Base-by-base conservation (phyloP, 2,797 vertebrate species). In the Otolemur crassicaudatus region DNA sequence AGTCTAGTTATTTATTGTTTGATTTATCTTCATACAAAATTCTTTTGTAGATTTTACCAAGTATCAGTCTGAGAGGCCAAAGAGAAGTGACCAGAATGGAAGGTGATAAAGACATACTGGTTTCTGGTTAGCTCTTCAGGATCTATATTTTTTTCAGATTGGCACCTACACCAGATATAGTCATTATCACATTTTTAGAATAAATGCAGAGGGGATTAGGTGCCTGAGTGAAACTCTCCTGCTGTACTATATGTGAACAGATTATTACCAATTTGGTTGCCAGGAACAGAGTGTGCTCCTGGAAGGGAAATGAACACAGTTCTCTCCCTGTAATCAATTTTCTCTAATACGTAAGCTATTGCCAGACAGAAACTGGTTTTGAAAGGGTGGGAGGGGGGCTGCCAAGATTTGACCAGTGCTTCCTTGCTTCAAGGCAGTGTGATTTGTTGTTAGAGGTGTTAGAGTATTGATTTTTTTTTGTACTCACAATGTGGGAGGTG, bases 351-450 rank as follows among this genome's bases (percentile, higher is more conserved):
- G 14, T 73, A 65, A 89, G 37, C 34, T 90, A 63, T 93, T 58
- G 6, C 58, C 92, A 81, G 73, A 81, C 11, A 92, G 43, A 81
- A 87, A 91, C 43, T 72, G 56, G 75, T 69, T 81, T 63, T 81
- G 69, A 4, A n/a, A 2, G 10, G 72, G 6, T 40, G 5, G 22
- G 61, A 77, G n/a, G 8, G 16, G 73, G 19, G 46, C 22, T 85
- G 69, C 58, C 58, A 82, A 49, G 29, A 81, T n/a, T 67, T 67
- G 13, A 95, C 53, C 67, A 83, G 34, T 29, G 16, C 3, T 25
- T 95, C 31, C 20, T 65, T 94, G n/a, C 65, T 80, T 90, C 27
- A 94, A 95, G 72, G 29, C 34, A 93, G 13, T 75, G 12, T 69
- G 8, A 93, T 79, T 91, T 72, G 40, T 61, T 69, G n/a, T 37